A percentile compares a stretch with the other conserved stretches of the same genome.
Conservation (phyloP, 2,113 vertebrate species). For the Sakesphorus luctuosus region DNA sequence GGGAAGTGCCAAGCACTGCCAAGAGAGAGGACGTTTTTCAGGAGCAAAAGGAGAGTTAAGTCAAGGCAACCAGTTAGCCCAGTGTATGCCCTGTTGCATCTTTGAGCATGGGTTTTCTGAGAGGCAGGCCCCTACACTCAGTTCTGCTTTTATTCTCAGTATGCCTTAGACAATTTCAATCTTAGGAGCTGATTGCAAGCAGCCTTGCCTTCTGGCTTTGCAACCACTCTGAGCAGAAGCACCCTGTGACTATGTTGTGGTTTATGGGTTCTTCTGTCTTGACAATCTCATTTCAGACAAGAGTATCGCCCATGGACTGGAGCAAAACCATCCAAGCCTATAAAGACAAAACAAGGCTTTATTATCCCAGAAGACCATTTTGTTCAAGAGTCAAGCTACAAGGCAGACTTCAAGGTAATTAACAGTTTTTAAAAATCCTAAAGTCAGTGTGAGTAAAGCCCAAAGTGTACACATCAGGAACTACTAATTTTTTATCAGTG, state of each 20-base stretch:
- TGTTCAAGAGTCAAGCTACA: constrained; percentile 84
- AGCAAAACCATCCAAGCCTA: constrained; percentile 82
- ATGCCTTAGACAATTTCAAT: not conserved
- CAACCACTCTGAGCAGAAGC: not conserved
- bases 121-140: not conserved
- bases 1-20: not conserved
- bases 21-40: not conserved
- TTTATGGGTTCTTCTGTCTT: not conserved
- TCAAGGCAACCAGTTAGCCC: not conserved
- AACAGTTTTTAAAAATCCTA: not conserved
- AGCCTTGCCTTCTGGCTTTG: not conserved
- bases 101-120: not conserved
- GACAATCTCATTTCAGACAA: constrained; percentile 78
- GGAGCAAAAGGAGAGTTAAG: not conserved
- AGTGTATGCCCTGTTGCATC: not conserved
- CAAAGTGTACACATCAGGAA: not conserved
- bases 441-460: not conserved
- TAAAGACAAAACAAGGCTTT: constrained; percentile 78
- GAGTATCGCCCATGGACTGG: constrained; percentile 89
- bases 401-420: constrained; percentile 84
- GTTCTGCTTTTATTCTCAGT: not conserved
- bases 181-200: not conserved
- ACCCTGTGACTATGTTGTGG: not conserved
- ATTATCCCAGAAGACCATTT: constrained; percentile 78
- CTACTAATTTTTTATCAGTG: rapidly evolving